A percentile compares a stretch with the other conserved stretches of the same genome.
Evolutionary conservation across 2,113 vertebrate genomes (phyloP).

Genomic region (Mormyrus lacerda): DNA sequence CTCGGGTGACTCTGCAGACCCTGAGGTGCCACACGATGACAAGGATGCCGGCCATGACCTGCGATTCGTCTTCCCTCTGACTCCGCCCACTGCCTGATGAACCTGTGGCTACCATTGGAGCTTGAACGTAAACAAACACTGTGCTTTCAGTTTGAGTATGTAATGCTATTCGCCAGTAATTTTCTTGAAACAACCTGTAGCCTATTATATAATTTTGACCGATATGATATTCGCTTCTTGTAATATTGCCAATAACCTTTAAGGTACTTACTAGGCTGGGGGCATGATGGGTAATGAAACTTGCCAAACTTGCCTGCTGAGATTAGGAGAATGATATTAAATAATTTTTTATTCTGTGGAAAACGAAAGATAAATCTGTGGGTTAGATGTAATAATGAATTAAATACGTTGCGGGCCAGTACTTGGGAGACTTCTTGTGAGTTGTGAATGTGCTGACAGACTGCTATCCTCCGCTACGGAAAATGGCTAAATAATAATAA

Average conservation of each 20-base stretch:
- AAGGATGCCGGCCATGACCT: not conserved
- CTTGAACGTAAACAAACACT: not conserved
- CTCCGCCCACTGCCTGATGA: not conserved
- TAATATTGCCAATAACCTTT: not conserved
- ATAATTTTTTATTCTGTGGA: not conserved
- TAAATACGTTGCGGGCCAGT: not conserved
- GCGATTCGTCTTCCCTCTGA: not conserved
- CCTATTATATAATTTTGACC: not conserved
- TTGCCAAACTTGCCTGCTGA: not conserved
- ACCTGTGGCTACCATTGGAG: not conserved
- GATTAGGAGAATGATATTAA: not conserved
- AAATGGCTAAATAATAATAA: not conserved
- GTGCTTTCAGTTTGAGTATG: not conserved
- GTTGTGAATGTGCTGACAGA: not conserved
- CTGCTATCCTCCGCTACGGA: not conserved
- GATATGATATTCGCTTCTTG: not conserved
- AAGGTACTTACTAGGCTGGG: not conserved
- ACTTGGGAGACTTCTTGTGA: not conserved
- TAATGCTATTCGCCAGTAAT: not conserved
- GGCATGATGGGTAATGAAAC: not conserved
- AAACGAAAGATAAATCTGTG: not conserved
- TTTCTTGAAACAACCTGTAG: not conserved
- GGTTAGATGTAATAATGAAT: not conserved
- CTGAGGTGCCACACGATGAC: not conserved
- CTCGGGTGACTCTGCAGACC: not conserved